Evolutionary conservation across 1,140 invertebrate genomes (phyloP), one percentile per base, ranked within the genome.

Genomic region (Papilio polyxenes): DNA sequence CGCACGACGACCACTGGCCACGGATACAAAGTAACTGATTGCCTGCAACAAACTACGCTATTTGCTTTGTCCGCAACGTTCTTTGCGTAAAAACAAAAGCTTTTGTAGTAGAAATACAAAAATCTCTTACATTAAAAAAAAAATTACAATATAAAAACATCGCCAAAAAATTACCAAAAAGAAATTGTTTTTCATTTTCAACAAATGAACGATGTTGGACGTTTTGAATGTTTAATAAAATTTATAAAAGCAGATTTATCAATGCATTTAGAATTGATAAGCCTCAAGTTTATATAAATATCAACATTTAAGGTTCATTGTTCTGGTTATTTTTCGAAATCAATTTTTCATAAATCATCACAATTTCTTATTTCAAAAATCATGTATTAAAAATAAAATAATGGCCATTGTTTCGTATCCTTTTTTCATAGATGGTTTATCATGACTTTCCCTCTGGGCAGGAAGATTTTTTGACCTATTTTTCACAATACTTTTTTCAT

Each of bases 11-110:
- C 91, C 91, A 89, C 91, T 88, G 91, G 86, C 81, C 88, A 87
- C 83, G 85, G 89, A 83, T 87, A 92, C 89, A 92, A 91, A 91
- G 90, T 91, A 90, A 92, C 92, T 92, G 92, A 93, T 94, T 94
- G 91, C 86, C 82, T 83, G 85, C 83, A 85, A 88, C 87, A 88
- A 90, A 89, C 86, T 86, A 83, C 81, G 83, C 85, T 88, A 87
- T 90, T 90, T 88, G 86, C 87, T 89, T 82, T 84, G 82, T 83
- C 83, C 78, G 82, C 80, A 81, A 86, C 56, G 80, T 76, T 87
- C 84, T 88, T 86, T 86, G 51, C 76, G 80, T 78, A 80, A 51
- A 53, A 80, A 82, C 81, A 82, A 69, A 80, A 13, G 82, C 53
- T 82, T 80, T 75, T 79, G 75, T 75, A 81, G 13, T 13, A 37